These are phyloP conservation scores for Varanus salvator DNA, from an alignment of 2,113 vertebrate species.

Conservation along the genomic window DNA sequence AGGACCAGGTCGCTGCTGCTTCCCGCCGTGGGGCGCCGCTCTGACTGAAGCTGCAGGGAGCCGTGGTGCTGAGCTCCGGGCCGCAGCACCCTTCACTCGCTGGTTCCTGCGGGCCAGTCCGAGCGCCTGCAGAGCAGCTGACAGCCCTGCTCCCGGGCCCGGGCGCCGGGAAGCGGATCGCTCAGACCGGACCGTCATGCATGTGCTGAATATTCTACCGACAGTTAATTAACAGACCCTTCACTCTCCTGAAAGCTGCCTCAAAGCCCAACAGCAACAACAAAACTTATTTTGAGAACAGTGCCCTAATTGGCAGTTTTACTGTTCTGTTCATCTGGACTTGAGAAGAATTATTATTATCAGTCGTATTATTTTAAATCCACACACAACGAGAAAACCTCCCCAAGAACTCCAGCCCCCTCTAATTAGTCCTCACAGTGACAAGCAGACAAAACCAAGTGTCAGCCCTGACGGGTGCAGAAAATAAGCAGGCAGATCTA, in stretches of 20 bases:
- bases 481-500: constrained; percentile 78
- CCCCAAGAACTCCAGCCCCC: constrained; percentile 65
- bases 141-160: constrained; percentile 28
- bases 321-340: constrained; percentile 46
- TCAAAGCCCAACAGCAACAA: constrained; percentile 32
- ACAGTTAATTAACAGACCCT: constrained; percentile 75
- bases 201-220: constrained; percentile 63
- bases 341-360: constrained; percentile 49
- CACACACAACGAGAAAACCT: constrained; percentile 16
- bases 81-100: not conserved
- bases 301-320: constrained; percentile 62
- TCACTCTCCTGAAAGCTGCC: constrained; percentile 66
- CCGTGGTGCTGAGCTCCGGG: not conserved
- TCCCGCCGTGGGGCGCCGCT: too few species aligned
- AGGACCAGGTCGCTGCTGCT: too few species aligned
- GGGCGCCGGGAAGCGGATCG: constrained; percentile 75
- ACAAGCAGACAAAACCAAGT: constrained; percentile 68
- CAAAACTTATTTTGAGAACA: constrained; percentile 31
- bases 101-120: not conserved
- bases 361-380: constrained; percentile 8
- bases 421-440: constrained; percentile 71
- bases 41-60: not conserved
- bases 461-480: constrained; percentile 78
- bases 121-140: not conserved
- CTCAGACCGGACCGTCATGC: not conserved